Conservation (phyloP, 2,797 vertebrate genomes). For the Micromesistius poutassou region DNA sequence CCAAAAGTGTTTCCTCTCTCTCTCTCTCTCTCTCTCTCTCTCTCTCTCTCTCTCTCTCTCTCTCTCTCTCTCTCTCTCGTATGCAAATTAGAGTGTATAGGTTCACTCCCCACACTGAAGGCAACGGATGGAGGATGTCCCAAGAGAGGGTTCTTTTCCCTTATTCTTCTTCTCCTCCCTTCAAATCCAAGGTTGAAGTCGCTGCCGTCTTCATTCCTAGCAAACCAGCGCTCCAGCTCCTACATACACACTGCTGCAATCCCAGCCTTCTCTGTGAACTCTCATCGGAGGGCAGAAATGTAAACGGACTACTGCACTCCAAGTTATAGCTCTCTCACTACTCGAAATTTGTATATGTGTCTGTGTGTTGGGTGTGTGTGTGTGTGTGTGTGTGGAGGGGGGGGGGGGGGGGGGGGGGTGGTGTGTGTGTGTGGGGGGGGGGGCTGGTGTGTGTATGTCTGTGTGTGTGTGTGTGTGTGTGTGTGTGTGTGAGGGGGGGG, state of each 20-base stretch:
- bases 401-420: too few relatives aligned
- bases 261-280: slow-evolving; percentile 18
- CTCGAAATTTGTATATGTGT: slow-evolving; percentile 1
- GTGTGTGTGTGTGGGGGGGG: too few relatives aligned
- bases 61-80: slow-evolving; percentile 29
- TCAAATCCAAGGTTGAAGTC: slow-evolving; percentile 23
- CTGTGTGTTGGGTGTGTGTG: not conserved
- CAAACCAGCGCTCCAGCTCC: slow-evolving; percentile 29
- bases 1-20: slow-evolving; percentile 34
- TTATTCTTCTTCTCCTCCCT: slow-evolving; percentile 1
- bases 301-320: slow-evolving; percentile 30
- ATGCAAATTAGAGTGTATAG: slow-evolving; percentile 68
- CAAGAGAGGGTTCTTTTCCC: slow-evolving; percentile 42
- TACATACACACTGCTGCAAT: slow-evolving; percentile 4
- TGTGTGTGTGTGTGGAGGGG: too few relatives aligned
- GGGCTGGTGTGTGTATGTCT: not conserved
- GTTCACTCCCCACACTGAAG: slow-evolving; percentile 45
- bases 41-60: not conserved
- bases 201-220: slow-evolving; percentile 36
- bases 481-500: not conserved
- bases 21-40: slow-evolving; percentile 29
- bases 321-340: not conserved
- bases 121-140: slow-evolving; percentile 48
- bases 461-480: not conserved
- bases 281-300: slow-evolving; percentile 29